phyloP scores from a whole-genome alignment of 2,113 vertebrate genomes.

The Connochaetes taurinus region DNA sequence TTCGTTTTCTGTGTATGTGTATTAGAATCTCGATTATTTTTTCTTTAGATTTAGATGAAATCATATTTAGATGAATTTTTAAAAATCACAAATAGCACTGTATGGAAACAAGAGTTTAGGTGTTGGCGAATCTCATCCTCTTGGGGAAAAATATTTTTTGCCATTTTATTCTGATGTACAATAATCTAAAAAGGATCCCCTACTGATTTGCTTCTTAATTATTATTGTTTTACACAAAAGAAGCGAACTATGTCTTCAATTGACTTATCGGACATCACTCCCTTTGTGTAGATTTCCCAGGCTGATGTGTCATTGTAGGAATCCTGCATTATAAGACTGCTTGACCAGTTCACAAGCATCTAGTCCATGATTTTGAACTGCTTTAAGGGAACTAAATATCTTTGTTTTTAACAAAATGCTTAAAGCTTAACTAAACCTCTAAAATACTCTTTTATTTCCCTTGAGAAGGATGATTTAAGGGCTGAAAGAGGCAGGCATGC shows the following conservation, averaged over 20 bases:
- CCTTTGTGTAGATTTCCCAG: conserved; percentile 27
- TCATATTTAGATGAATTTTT: conserved; percentile 50
- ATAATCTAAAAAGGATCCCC: not conserved
- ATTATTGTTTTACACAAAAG: not conserved
- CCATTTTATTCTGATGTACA: conserved; percentile 33
- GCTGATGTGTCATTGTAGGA: not conserved
- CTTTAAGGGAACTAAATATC: conserved; percentile 39
- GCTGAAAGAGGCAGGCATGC: not conserved
- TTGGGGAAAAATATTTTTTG: not conserved
- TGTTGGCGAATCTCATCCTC: conserved; percentile 54
- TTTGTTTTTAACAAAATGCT: conserved; percentile 69
- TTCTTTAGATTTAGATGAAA: conserved; percentile 50
- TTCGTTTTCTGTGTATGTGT: conserved; percentile 26
- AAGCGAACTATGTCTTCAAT: not conserved
- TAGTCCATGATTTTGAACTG: conserved; percentile 24
- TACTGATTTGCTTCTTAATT: not conserved
- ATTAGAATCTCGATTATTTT: conserved; percentile 49
- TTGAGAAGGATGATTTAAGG: not conserved
- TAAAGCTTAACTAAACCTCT: conserved; percentile 18
- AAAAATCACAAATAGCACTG: conserved; percentile 35
- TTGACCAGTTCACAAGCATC: conserved; percentile 27
- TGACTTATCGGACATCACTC: accelerated
- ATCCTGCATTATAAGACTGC: not conserved
- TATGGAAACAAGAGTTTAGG: conserved; percentile 60
- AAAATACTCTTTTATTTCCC: conserved; percentile 33